Conservation (phyloP, 1,140 invertebrate species). For the Polyergus mexicanus region DNA sequence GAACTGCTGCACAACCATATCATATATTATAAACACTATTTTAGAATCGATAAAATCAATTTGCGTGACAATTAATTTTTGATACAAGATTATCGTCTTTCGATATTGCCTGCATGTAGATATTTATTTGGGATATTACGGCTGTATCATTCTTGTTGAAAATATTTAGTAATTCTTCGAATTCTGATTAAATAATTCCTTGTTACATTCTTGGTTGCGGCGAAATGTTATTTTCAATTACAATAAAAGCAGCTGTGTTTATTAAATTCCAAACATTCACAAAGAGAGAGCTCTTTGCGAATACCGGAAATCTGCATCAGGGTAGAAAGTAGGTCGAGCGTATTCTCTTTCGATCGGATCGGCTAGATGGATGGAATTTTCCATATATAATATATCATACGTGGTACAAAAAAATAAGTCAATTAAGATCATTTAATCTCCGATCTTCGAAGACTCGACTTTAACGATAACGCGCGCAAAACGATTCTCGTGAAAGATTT, state of each 20-base stretch:
- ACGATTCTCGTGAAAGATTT: not conserved
- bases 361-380: constrained; percentile 12
- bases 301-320: constrained; percentile 18
- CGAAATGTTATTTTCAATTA: constrained; percentile 61
- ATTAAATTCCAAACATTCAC: constrained; percentile 59
- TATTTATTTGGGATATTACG: constrained; percentile 18
- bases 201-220: constrained; percentile 52
- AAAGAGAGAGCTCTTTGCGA: constrained; percentile 27
- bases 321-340: constrained; percentile 30
- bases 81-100: no score
- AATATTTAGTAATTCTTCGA: constrained; percentile 26
- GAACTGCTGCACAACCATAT: not conserved
- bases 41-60: constrained; percentile 5
- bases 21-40: no score
- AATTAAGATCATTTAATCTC: constrained; percentile 4
- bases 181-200: constrained; percentile 53
- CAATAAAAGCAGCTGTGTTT: constrained; percentile 49
- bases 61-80: not conserved
- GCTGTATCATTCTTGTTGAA: not conserved
- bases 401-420: not conserved
- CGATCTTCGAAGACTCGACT: not conserved
- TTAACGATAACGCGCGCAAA: not conserved
- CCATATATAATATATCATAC: not conserved
- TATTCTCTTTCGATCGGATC: constrained; percentile 46
- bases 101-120: not conserved